Evolutionary conservation across 2,888 invertebrate genomes (phyloP), one percentile per base, ranked within the genome.

Genomic region (Agrotis puta): DNA sequence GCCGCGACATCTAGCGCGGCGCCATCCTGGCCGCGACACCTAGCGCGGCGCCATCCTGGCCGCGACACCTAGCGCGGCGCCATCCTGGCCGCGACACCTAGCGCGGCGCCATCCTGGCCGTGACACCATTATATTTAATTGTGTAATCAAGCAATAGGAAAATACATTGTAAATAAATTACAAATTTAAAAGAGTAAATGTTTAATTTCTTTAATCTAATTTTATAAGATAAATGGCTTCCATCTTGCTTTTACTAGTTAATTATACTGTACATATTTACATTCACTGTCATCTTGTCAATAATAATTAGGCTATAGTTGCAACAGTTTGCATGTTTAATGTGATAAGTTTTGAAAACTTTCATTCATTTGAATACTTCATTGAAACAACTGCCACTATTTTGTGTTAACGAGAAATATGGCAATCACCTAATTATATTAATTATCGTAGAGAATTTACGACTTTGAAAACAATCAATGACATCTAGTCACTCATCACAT

Each of bases 151-250:
- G 13, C 39, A 58, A 54, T 51, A n/a, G 50, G 45, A 45, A 39
- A 2, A 18, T 11, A 16, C 14, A 24, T 51, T 51, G 57, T 64
- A 77, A 84, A 83, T 79, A 85, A 84, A 68, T 39, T 0, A 50
- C 14, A 16, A 5, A 9, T 66, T 76, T 61, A 74, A 33, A 79
- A 82, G 81, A 74, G 51, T 79, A 70, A 73, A 72, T 70, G 11
- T 83, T 85, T 85, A 71, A 85, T 81, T 83, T 69, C 24, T 73
- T 74, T 77, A 76, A 72, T 64, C 11, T 66, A 50, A 69, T 53
- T 58, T 68, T 70, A 73, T 57, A 66, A 54, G 6, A 53, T 64
- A 11, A 39, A 57, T 56, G 57, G 67, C 27, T 74, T 57, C 39
- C n/a, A 20, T 53, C n/a, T 78, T 72, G 47, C 24, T 14, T 20